Conservation (phyloP, 2,888 invertebrate species). For the Invenusta paracnida region DNA sequence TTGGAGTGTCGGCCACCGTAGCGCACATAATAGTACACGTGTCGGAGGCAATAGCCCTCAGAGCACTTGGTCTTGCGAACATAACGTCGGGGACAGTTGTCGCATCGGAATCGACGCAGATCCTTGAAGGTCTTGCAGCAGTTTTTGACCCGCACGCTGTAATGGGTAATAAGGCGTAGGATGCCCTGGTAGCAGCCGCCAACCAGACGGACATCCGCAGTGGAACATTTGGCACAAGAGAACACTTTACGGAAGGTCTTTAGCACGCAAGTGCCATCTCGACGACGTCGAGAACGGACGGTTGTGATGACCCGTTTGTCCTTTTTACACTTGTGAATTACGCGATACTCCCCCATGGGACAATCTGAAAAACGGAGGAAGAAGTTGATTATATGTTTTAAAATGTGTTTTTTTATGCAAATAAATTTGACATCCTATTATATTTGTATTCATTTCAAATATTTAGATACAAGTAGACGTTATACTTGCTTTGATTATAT, state of each 20-base stretch:
- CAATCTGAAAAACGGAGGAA: constrained; percentile 14
- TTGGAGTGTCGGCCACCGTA: not conserved
- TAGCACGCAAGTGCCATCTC: constrained; percentile 27
- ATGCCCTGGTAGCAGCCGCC: constrained; percentile 33
- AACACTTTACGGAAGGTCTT: constrained; percentile 21
- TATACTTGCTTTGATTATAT: too few species aligned
- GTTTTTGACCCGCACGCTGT: constrained; percentile 26
- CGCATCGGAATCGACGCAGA: constrained; percentile 27
- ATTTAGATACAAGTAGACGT: too few species aligned
- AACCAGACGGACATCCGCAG: constrained; percentile 23
- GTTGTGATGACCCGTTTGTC: constrained; percentile 30
- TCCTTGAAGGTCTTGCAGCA: constrained; percentile 24
- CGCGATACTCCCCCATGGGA: not conserved
- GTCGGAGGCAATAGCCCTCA: constrained; percentile 34
- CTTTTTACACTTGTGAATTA: constrained; percentile 37
- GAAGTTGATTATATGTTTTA: too few species aligned
- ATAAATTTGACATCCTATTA: too few species aligned
- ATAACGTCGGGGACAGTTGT: constrained; percentile 39
- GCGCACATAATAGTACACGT: constrained; percentile 30
- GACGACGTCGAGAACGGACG: not conserved
- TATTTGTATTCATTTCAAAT: too few species aligned
- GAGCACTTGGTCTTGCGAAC: constrained; percentile 24
- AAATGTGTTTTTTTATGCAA: too few species aligned
- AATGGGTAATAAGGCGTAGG: constrained; percentile 10
- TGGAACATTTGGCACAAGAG: constrained; percentile 34